Evolutionary conservation across 2,888 invertebrate species (phyloP).

Genomic region (Mythimna vitellina): DNA sequence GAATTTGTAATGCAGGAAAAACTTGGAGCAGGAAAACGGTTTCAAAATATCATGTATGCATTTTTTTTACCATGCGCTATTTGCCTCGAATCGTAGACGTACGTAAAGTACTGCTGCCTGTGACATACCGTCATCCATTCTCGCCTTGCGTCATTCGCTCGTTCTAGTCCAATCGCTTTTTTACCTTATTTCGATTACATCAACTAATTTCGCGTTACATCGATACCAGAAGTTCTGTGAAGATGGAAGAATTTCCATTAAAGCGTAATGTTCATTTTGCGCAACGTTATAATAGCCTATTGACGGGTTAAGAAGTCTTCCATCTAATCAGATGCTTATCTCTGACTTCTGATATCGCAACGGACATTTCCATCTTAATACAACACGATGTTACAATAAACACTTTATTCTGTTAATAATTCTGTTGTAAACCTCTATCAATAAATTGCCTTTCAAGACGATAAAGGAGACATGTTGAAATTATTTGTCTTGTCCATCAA

Average conservation of each 20-base stretch:
- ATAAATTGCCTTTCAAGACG: slow-evolving; percentile 33
- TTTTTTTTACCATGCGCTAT: slow-evolving; percentile 39
- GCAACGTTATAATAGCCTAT: slow-evolving; percentile 74
- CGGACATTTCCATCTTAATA: slow-evolving; percentile 35
- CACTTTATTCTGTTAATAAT: slow-evolving; percentile 22
- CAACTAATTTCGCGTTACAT: slow-evolving; percentile 82
- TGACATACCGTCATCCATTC: slow-evolving; percentile 70
- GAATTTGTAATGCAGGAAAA: slow-evolving; percentile 40
- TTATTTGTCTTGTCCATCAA: slow-evolving; percentile 39
- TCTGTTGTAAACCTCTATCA: slow-evolving; percentile 44
- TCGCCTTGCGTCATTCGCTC: slow-evolving; percentile 75
- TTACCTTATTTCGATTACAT: slow-evolving; percentile 81
- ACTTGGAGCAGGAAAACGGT: slow-evolving; percentile 58
- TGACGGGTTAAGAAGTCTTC: slow-evolving; percentile 64
- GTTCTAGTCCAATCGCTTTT: slow-evolving; percentile 76
- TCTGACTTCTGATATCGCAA: slow-evolving; percentile 56
- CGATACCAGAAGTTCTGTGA: slow-evolving; percentile 74
- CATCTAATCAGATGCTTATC: slow-evolving; percentile 62
- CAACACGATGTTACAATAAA: slow-evolving; percentile 44
- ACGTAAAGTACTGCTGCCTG: slow-evolving; percentile 51
- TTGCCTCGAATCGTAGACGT: slow-evolving; percentile 35
- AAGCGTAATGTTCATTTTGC: slow-evolving; percentile 79
- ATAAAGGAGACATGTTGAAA: slow-evolving; percentile 43
- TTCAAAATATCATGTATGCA: slow-evolving; percentile 42
- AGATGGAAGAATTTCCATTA: slow-evolving; percentile 79